A percentile compares a stretch with the other conserved stretches of the same genome.
Evolutionary conservation across 2,888 invertebrate species (phyloP).

Genomic region (Eupeodes luniger): DNA sequence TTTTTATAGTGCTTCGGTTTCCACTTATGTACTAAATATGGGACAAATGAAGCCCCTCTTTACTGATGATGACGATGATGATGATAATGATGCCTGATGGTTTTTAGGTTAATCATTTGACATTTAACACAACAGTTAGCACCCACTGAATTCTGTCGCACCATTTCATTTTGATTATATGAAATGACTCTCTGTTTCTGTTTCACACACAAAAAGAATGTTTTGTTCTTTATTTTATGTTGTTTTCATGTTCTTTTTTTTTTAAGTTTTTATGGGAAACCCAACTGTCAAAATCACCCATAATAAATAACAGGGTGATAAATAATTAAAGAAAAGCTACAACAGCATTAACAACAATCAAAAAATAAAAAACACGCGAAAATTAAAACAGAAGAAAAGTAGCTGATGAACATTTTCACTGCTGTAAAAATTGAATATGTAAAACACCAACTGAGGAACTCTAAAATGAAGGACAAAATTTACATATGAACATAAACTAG

Average conservation of each 20-base stretch:
- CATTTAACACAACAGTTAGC: slow-evolving; percentile 71
- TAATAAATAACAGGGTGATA: slow-evolving; percentile 32
- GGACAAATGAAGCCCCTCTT: slow-evolving; percentile 40
- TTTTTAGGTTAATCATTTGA: slow-evolving; percentile 71
- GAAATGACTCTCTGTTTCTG: background rate
- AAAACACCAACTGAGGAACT: slow-evolving; percentile 16
- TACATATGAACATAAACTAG: slow-evolving; percentile 11
- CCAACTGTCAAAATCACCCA: background rate
- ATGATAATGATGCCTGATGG: background rate
- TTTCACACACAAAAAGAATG: background rate
- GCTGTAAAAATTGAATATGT: slow-evolving; percentile 33
- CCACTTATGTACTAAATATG: background rate
- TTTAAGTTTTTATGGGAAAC: background rate
- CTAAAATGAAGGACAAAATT: slow-evolving; percentile 57
- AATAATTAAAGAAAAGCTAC: background rate
- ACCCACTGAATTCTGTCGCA: slow-evolving; percentile 45
- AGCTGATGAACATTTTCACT: slow-evolving; percentile 24
- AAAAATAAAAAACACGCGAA: background rate
- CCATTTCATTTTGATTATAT: background rate
- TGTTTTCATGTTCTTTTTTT: background rate
- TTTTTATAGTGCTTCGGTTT: background rate
- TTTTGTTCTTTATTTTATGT: background rate
- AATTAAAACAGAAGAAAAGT: background rate
- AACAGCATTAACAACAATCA: too few relatives aligned
- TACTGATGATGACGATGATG: background rate